Evolutionary conservation across 2,113 vertebrate species (phyloP).

Genomic region (Acanthochromis polyacanthus): DNA sequence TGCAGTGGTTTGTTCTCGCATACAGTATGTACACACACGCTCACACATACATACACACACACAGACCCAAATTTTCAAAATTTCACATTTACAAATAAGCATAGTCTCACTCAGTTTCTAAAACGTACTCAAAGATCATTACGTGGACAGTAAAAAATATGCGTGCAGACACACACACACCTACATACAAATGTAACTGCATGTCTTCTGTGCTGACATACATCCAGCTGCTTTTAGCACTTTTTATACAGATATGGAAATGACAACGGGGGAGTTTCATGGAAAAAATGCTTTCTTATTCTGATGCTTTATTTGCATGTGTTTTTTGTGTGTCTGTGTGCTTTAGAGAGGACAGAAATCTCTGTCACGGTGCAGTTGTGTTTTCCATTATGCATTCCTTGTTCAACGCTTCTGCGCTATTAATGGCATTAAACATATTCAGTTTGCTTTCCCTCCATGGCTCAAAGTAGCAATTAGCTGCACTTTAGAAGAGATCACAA

Average conservation of each 20-base stretch:
- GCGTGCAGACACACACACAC: not conserved
- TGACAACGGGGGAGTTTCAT: not conserved
- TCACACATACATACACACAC: no score
- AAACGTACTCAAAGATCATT: conserved; percentile 14
- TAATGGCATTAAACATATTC: conserved; percentile 45
- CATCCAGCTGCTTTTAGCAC: conserved; percentile 4
- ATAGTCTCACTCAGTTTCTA: conserved; percentile 1
- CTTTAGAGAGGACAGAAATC: conserved; percentile 8
- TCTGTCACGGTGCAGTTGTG: not conserved
- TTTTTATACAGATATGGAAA: conserved; percentile 13
- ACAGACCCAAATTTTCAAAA: conserved; percentile 16
- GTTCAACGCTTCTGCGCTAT: conserved; percentile 28
- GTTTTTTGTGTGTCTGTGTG: not conserved
- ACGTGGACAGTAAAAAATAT: not conserved
- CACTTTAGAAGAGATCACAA: conserved; percentile 36
- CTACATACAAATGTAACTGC: no score
- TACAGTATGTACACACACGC: not conserved
- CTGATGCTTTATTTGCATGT: not conserved
- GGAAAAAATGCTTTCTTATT: conserved; percentile 12
- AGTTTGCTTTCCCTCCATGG: conserved; percentile 26
- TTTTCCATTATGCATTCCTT: conserved; percentile 42
- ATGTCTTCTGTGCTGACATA: not conserved
- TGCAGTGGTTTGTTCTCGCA: conserved; percentile 40
- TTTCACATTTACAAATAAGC: not conserved
- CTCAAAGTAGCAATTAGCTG: conserved; percentile 58